phyloP scores from a whole-genome alignment of 2,113 vertebrate genomes.

The Telmatochromis bifrenatus region DNA sequence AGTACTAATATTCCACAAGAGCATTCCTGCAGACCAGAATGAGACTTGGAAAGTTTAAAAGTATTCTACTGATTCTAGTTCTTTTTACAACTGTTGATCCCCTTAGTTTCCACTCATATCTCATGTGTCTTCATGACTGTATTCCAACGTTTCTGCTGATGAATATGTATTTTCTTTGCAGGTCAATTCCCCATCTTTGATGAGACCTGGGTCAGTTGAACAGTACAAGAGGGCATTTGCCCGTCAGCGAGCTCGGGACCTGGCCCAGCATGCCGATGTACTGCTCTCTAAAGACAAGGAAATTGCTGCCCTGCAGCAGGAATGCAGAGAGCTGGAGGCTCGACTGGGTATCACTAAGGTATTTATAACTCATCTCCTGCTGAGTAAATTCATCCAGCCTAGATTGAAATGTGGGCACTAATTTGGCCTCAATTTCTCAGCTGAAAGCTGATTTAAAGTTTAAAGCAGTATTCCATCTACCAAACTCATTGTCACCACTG shows the following conservation, averaged over 20 bases:
- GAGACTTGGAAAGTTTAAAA: not conserved
- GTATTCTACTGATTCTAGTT: not conserved
- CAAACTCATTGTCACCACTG: not conserved
- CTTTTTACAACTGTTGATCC: not conserved
- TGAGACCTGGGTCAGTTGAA: constrained; percentile 80
- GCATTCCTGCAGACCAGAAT: not conserved
- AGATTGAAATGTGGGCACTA: not conserved
- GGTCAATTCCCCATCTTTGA: constrained; percentile 80
- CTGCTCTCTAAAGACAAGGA: constrained; percentile 93
- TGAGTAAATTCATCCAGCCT: not conserved
- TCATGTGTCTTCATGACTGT: not conserved
- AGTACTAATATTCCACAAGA: not conserved
- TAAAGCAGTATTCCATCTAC: not conserved
- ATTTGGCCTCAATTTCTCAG: not conserved
- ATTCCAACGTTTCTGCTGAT: not conserved
- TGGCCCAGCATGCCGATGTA: constrained; percentile 86
- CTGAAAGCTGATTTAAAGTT: not conserved
- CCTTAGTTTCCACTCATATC: not conserved
- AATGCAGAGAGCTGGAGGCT: constrained; percentile 84
- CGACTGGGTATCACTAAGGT: constrained; percentile 80
- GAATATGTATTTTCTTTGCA: constrained; percentile 26
- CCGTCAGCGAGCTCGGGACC: constrained; percentile 85
- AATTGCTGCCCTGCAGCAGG: constrained; percentile 84
- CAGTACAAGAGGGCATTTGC: constrained; percentile 88
- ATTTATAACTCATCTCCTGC: not conserved